These are phyloP conservation scores for Formicarius rufipectus DNA, from an alignment of 2,113 vertebrate species.

Conservation along the genomic window DNA sequence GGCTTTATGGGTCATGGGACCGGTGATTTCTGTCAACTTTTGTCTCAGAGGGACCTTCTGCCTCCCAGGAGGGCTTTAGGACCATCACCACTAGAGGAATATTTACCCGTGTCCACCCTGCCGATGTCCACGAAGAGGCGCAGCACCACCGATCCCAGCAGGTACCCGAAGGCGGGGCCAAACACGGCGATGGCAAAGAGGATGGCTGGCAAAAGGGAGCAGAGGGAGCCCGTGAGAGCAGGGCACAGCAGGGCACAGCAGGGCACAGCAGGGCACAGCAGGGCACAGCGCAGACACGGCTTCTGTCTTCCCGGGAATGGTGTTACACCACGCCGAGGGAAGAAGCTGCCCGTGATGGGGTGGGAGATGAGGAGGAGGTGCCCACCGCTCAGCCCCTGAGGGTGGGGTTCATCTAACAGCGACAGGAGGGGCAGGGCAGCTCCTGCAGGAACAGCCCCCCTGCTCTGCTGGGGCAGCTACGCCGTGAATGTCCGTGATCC, in stretches of 20 bases:
- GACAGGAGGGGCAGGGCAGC: background rate
- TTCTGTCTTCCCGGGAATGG: background rate
- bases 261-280: background rate
- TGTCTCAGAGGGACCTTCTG: background rate
- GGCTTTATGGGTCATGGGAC: background rate
- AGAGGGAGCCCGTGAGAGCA: background rate
- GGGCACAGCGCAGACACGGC: too few species aligned
- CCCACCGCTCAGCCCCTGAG: background rate
- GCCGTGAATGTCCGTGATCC: fast-evolving
- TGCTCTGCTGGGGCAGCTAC: too few species aligned
- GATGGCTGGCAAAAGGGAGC: constrained; percentile 80
- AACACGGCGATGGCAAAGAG: constrained; percentile 91
- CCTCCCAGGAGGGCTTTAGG: background rate
- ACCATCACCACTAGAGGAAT: background rate
- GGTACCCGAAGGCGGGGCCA: constrained; percentile 89
- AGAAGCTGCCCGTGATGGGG: background rate
- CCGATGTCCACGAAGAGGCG: constrained; percentile 90
- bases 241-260: background rate
- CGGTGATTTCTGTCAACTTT: background rate
- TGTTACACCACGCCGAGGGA: background rate
- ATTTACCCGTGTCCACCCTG: constrained; percentile 77
- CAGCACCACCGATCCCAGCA: constrained; percentile 87
- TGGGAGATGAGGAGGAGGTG: background rate
- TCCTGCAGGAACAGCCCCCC: background rate
- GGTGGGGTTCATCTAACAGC: background rate